Percentiles rank a stretch among this genome's conserved stretches.
These are phyloP conservation scores for Drosophila prolongata DNA, from an alignment of 2,888 invertebrate species.

Conservation along the genomic window DNA sequence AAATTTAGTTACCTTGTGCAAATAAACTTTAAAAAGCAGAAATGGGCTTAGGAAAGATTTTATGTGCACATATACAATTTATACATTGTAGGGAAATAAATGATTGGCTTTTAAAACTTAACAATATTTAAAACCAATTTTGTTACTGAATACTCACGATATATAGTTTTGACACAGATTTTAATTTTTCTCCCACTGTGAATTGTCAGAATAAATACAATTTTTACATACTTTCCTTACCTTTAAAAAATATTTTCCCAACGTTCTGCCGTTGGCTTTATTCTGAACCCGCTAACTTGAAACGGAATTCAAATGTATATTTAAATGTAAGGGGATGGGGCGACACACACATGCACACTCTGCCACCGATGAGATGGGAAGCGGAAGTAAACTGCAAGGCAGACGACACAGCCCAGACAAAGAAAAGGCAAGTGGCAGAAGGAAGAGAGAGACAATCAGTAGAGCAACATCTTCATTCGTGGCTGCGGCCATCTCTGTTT, in stretches of 20 bases:
- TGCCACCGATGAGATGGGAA: slow-evolving; percentile 9
- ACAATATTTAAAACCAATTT: no score
- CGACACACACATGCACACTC: slow-evolving; percentile 4
- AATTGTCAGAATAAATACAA: slow-evolving; percentile 55
- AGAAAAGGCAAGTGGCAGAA: slow-evolving; percentile 62
- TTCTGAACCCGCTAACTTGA: slow-evolving; percentile 74
- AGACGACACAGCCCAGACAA: slow-evolving; percentile 54
- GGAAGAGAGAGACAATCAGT: slow-evolving; percentile 70
- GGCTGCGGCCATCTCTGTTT: slow-evolving; percentile 14
- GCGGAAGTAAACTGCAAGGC: slow-evolving; percentile 52
- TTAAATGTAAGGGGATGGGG: slow-evolving; percentile 46
- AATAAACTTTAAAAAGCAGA: no score
- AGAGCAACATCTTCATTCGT: slow-evolving; percentile 73
- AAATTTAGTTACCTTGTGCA: no score
- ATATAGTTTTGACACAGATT: no score
- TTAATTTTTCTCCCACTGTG: background rate
- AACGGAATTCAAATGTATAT: slow-evolving; percentile 78
- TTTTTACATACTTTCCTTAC: slow-evolving; percentile 76
- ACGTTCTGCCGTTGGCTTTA: slow-evolving; percentile 64
- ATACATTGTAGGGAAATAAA: no score
- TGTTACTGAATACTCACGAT: no score
- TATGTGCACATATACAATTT: no score
- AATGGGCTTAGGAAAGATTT: no score
- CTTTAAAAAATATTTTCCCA: slow-evolving; percentile 72
- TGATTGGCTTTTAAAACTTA: no score